These are phyloP conservation scores for Rutilus rutilus DNA, from an alignment of 2,113 vertebrate species.

Conservation along the genomic window DNA sequence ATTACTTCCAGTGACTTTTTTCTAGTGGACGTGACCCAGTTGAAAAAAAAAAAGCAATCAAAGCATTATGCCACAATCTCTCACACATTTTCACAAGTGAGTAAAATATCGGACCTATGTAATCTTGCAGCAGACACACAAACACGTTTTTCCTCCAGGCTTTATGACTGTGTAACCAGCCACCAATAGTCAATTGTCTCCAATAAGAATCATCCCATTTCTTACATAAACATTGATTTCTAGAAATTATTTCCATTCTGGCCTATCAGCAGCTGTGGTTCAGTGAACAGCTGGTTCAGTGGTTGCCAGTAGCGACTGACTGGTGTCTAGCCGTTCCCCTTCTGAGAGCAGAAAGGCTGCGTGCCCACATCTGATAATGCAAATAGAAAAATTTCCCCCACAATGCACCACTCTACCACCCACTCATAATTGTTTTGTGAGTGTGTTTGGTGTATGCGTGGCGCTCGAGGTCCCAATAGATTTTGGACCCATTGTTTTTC, in stretches of 20 bases:
- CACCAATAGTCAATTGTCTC: not conserved
- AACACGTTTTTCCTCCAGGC: not conserved
- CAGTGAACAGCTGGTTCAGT: not conserved
- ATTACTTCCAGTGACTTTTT: not conserved
- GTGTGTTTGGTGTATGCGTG: conserved; percentile 40
- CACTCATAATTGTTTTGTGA: conserved; percentile 58
- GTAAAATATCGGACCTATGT: not conserved
- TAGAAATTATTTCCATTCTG: conserved; percentile 15
- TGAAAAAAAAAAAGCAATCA: not conserved
- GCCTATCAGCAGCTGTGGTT: not conserved
- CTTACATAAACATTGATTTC: conserved; percentile 40
- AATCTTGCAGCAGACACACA: not conserved
- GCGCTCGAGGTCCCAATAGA: conserved; percentile 21
- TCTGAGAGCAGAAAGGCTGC: conserved; percentile 58
- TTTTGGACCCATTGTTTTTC: conserved; percentile 50
- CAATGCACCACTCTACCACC: conserved; percentile 57
- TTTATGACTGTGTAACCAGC: conserved; percentile 9
- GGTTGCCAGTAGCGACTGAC: not conserved
- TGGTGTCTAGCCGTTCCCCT: conserved; percentile 13
- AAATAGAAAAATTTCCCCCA: conserved; percentile 67
- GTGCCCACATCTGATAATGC: conserved; percentile 72
- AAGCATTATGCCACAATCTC: not conserved
- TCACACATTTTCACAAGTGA: conserved; percentile 3
- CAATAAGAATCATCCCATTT: conserved; percentile 21
- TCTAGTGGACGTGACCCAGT: not conserved